These are phyloP conservation scores for Paedocypris micromegethes DNA, from an alignment of 2,797 vertebrate species.

Conservation along the genomic window DNA sequence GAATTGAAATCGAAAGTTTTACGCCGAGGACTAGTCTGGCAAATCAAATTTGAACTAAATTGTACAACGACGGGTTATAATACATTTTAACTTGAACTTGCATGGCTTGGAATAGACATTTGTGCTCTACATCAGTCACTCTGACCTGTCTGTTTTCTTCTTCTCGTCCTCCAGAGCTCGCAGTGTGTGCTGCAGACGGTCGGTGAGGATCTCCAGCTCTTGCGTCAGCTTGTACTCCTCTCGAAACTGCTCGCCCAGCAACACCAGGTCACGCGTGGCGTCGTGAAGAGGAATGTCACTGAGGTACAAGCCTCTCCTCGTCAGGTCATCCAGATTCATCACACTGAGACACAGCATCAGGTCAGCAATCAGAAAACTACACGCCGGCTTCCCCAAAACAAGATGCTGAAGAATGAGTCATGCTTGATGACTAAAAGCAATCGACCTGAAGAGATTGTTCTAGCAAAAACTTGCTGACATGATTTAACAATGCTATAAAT, in stretches of 20 bases:
- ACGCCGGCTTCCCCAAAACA: background rate
- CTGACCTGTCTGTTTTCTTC: constrained; percentile 97
- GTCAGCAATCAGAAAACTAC: background rate
- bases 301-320: constrained; percentile 89
- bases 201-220: constrained; percentile 94
- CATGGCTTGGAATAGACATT: background rate
- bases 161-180: constrained; percentile 96
- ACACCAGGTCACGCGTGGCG: constrained; percentile 91
- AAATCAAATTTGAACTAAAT: too few relatives aligned
- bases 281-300: constrained; percentile 97
- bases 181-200: constrained; percentile 93
- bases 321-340: constrained; percentile 97
- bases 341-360: constrained; percentile 68
- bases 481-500: too few relatives aligned
- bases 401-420: too few relatives aligned
- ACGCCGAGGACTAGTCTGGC: too few relatives aligned
- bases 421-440: too few relatives aligned
- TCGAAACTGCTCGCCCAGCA: constrained; percentile 96
- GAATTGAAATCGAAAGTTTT: too few relatives aligned
- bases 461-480: too few relatives aligned
- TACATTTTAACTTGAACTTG: too few relatives aligned
- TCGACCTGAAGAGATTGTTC: too few relatives aligned
- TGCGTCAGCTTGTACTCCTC: constrained; percentile 98
- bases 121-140: background rate
- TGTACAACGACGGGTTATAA: too few relatives aligned